These are phyloP conservation scores for Panulirus ornatus DNA, from an alignment of 1,140 invertebrate species.

Conservation along the genomic window DNA sequence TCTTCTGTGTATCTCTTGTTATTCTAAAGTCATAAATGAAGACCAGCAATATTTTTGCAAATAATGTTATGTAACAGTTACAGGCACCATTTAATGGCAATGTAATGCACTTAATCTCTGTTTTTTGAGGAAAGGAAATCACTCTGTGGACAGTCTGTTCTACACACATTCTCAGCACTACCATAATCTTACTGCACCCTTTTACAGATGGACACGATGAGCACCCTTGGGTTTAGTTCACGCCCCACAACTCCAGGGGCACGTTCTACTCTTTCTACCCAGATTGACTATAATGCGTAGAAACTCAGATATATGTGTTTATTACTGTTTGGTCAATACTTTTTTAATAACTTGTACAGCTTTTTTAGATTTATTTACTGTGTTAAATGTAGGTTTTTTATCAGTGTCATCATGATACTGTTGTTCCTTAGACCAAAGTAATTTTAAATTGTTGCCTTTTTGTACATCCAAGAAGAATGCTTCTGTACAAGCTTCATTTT, in stretches of 20 bases:
- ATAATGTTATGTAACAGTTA: too few relatives aligned
- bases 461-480: too few relatives aligned
- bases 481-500: too few relatives aligned
- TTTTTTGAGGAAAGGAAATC: slow-evolving; percentile 9
- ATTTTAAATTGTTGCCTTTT: too few relatives aligned
- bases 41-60: too few relatives aligned
- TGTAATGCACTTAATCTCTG: neutral
- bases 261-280: slow-evolving; percentile 70
- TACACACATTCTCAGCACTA: neutral
- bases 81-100: too few relatives aligned
- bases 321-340: too few relatives aligned
- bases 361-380: neutral
- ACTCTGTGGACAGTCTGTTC: neutral
- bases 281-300: slow-evolving; percentile 66
- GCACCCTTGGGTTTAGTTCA: slow-evolving; percentile 63
- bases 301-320: neutral
- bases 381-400: too few relatives aligned
- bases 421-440: too few relatives aligned
- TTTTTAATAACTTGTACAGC: neutral
- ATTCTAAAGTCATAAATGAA: too few relatives aligned
- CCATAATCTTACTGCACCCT: slow-evolving; percentile 40
- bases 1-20: too few relatives aligned
- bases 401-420: too few relatives aligned
- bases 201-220: slow-evolving; percentile 75
- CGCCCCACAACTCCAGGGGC: slow-evolving; percentile 73